These are phyloP conservation scores for Cettia cetti DNA, from an alignment of 2,113 vertebrate genomes.

Conservation along the genomic window DNA sequence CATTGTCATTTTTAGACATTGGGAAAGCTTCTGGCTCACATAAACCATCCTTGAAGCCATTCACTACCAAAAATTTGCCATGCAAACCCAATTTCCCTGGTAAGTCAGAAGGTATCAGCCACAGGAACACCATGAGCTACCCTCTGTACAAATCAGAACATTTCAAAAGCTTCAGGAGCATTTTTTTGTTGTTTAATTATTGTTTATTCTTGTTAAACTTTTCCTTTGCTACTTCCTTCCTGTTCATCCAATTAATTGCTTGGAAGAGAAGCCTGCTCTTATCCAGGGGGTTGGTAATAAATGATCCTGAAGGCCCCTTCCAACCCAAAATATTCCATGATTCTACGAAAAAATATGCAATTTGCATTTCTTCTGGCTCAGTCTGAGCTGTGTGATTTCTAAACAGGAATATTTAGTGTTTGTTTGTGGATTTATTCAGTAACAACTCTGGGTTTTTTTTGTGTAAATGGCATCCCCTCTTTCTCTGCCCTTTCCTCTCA, in stretches of 20 bases:
- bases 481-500: background rate
- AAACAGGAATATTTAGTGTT: background rate
- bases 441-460: background rate
- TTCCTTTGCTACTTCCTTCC: background rate
- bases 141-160: fast-evolving
- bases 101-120: background rate
- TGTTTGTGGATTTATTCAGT: background rate
- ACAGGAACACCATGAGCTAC: background rate
- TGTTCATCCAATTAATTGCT: background rate
- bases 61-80: background rate
- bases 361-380: background rate
- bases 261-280: background rate
- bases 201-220: background rate
- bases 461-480: background rate
- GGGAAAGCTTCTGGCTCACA: background rate
- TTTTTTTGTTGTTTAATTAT: background rate
- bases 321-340: background rate
- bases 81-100: background rate
- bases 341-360: background rate
- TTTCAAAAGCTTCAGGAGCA: background rate
- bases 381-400: background rate
- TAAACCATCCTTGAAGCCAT: background rate
- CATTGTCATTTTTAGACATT: fast-evolving
- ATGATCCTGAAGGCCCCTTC: background rate
- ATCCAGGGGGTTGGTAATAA: background rate